Evolutionary conservation across 2,797 vertebrate species (phyloP).

Genomic region (Scomberomorus guttatus): DNA sequence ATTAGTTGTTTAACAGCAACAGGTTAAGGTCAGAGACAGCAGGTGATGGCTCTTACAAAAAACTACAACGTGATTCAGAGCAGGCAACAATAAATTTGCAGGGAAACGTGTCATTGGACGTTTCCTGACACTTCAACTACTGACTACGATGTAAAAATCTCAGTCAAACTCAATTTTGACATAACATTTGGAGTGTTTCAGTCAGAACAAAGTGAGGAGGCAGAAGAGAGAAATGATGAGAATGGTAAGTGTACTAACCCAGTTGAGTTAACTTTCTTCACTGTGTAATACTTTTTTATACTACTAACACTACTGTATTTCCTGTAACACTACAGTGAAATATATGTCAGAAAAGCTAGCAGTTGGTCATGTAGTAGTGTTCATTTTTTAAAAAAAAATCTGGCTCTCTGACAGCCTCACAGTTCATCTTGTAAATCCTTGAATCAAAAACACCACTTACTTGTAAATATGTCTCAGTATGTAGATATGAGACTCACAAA

Average conservation of each 20-base stretch:
- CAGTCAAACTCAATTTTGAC: background rate
- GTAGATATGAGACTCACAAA: background rate
- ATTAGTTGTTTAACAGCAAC: background rate
- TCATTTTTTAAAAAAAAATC: background rate
- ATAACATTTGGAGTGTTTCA: conserved; percentile 9
- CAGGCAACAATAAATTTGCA: background rate
- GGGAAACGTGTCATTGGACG: background rate
- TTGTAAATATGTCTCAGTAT: background rate
- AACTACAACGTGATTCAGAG: background rate
- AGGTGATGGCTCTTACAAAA: background rate
- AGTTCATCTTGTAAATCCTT: background rate
- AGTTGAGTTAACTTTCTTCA: background rate
- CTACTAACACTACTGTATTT: background rate
- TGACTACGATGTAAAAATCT: conserved; percentile 5
- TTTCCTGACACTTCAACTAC: conserved; percentile 5
- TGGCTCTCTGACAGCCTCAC: background rate
- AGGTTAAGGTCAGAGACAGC: background rate
- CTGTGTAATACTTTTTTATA: background rate
- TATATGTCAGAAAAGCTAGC: background rate
- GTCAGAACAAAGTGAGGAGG: conserved; percentile 20
- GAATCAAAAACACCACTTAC: background rate
- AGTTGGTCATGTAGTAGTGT: background rate
- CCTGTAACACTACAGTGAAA: background rate
- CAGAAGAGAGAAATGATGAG: background rate
- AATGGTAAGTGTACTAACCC: conserved; percentile 11